These are phyloP conservation scores for Scrobipalpa costella DNA, from an alignment of 2,888 invertebrate species.

Conservation along the genomic window DNA sequence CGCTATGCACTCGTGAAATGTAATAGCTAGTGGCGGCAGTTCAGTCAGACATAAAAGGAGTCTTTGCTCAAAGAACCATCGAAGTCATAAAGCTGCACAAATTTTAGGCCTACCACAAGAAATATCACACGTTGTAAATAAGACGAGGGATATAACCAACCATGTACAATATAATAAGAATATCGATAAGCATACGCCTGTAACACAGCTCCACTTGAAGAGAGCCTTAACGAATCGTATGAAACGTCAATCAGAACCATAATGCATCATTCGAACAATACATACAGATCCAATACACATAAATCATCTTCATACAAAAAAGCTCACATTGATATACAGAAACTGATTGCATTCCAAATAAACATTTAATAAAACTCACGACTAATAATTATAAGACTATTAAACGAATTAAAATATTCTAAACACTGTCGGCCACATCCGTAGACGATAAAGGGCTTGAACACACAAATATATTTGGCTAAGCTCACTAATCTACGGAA, in stretches of 20 bases:
- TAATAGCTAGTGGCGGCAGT: conserved; percentile 8
- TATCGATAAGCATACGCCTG: conserved; percentile 45
- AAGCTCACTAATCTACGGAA: conserved; percentile 35
- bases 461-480: conserved; percentile 23
- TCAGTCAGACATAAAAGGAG: background rate
- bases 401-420: conserved; percentile 19
- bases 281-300: conserved; percentile 40
- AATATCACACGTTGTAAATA: conserved; percentile 62
- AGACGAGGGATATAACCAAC: conserved; percentile 51
- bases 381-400: conserved; percentile 23
- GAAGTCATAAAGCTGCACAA: conserved; percentile 25
- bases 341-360: conserved; percentile 23
- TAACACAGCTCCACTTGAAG: conserved; percentile 42
- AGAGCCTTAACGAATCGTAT: conserved; percentile 62
- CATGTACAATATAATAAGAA: conserved; percentile 36
- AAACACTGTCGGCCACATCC: conserved; percentile 41
- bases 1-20: background rate
- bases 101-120: conserved; percentile 44
- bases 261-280: conserved; percentile 50
- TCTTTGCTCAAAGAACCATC: background rate
- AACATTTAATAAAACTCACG: conserved; percentile 22
- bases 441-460: conserved; percentile 48
- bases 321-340: conserved; percentile 24
- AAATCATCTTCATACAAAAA: conserved; percentile 28
- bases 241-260: conserved; percentile 62